Evolutionary conservation across 2,797 vertebrate genomes (phyloP), one percentile per base, ranked within the genome.

Genomic region (Halcyon badia): DNA sequence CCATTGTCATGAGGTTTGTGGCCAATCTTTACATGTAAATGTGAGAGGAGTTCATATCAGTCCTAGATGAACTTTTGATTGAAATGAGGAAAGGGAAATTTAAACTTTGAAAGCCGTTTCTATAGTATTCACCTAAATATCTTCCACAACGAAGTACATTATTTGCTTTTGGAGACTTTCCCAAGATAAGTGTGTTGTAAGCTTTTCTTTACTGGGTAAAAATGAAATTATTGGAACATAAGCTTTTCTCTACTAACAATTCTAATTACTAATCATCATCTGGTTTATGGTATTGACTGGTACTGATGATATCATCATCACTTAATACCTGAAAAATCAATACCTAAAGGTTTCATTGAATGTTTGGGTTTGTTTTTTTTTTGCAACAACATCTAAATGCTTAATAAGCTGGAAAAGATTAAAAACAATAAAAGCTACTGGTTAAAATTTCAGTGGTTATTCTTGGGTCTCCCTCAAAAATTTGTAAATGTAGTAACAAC

Each of bases 331-430:
- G 24, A 83, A 93, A 81, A 73, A 78, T 18, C 66, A 69, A 69
- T 65, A 78, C 25, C 21, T 90, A 79, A 56, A 94, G 4, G 26
- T 41, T 83, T 88, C 11, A 57, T 20, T 71, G 20, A n/a, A 58
- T n/a, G 9, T 14, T 66, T 70, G 51, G 16, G 11, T 39, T 39
- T 39, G 11, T 39, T 42, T 42, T 42, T 42, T 42, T 42, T 86
- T 71, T 54, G 48, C 71, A 95, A 48, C 2, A 66, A 65, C 24
- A 66, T 30, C 83, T 69, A 48, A 82, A 68, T 54, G 9, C 4
- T 87, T 56, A 87, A 68, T 80, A 96, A 93, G 21, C 58, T 76
- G 68, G 2, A 58, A 96, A 96, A 87, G 8, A 35, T 35, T 48
- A 15, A 52, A 39, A 71, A 21, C 25, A 28, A 2, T 25, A 68